phyloP scores from a whole-genome alignment of 2,888 invertebrate species.

The Patella ulyssiponensis region DNA sequence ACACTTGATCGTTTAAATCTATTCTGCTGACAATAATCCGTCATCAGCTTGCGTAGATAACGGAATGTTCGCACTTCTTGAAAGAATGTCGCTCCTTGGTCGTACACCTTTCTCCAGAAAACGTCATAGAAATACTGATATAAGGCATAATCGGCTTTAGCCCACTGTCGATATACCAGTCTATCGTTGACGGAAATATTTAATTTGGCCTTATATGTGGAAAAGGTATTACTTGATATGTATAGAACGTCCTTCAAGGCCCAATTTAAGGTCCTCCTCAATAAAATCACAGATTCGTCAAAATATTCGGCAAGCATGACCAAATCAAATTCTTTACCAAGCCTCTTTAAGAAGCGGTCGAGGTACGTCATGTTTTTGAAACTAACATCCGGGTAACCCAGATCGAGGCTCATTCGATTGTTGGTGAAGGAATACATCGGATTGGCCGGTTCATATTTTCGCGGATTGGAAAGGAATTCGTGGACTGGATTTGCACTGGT shows the following conservation, averaged over 20 bases:
- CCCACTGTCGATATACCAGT: slow-evolving; percentile 1
- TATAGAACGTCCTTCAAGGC: slow-evolving; percentile 48
- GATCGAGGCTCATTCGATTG: slow-evolving; percentile 46
- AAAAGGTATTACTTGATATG: slow-evolving; percentile 20
- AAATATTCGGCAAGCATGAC: slow-evolving; percentile 55
- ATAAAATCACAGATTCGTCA: slow-evolving; percentile 53
- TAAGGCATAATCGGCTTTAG: slow-evolving; percentile 16
- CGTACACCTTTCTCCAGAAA: slow-evolving; percentile 18
- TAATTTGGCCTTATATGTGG: slow-evolving; percentile 8
- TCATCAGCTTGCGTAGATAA: slow-evolving; percentile 4
- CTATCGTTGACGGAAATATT: slow-evolving; percentile 14
- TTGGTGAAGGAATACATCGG: slow-evolving; percentile 38
- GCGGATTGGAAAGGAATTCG: slow-evolving; percentile 40
- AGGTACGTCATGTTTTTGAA: slow-evolving; percentile 29
- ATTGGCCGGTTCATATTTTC: slow-evolving; percentile 39
- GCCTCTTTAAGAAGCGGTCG: slow-evolving; percentile 40
- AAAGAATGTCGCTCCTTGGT: slow-evolving; percentile 17
- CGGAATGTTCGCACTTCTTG: slow-evolving; percentile 17
- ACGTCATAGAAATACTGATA: slow-evolving; percentile 22
- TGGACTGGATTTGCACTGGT: slow-evolving; percentile 33
- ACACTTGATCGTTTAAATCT: not conserved
- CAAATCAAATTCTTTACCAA: slow-evolving; percentile 49
- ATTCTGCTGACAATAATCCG: slow-evolving; percentile 16
- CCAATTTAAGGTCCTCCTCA: slow-evolving; percentile 52
- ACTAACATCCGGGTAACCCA: slow-evolving; percentile 16